Evolutionary conservation across 1,140 invertebrate genomes (phyloP).

Genomic region (Ceratina calcarata): DNA sequence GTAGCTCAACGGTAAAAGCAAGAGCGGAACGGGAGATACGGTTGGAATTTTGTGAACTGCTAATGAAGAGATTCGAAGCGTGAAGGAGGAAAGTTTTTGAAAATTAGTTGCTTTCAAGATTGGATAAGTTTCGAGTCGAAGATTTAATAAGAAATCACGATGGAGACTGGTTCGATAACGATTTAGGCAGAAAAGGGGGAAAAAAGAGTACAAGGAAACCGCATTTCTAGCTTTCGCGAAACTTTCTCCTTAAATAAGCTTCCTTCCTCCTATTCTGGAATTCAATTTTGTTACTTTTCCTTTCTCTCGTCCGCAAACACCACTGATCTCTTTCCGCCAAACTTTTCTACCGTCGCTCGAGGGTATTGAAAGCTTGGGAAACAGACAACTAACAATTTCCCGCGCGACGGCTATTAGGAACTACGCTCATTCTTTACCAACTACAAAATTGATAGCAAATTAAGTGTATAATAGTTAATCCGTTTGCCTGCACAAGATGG

Average conservation of each 20-base stretch:
- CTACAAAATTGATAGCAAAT: too few relatives aligned
- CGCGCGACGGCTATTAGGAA: too few relatives aligned
- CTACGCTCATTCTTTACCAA: too few relatives aligned
- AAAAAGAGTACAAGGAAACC: neutral
- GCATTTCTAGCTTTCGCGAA: neutral
- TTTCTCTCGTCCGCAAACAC: neutral
- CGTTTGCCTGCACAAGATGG: too few relatives aligned
- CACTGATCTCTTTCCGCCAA: neutral
- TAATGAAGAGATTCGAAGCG: neutral
- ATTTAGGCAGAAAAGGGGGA: too few relatives aligned
- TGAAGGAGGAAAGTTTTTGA: neutral
- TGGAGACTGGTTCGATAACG: neutral
- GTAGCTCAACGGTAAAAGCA: neutral
- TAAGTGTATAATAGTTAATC: too few relatives aligned
- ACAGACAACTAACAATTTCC: too few relatives aligned
- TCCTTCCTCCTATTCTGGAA: neutral
- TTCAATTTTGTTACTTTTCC: constrained; percentile 19
- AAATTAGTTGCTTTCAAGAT: neutral
- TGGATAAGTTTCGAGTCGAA: neutral
- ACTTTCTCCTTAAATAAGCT: constrained; percentile 19
- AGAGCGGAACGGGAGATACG: neutral
- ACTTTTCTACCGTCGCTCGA: neutral
- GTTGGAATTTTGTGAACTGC: too few relatives aligned
- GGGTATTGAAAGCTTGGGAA: constrained; percentile 1
- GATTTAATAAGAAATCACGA: constrained; percentile 4